These are phyloP conservation scores for Sinopyrophorus schimmeli DNA, from an alignment of 2,888 invertebrate species.

Conservation along the genomic window DNA sequence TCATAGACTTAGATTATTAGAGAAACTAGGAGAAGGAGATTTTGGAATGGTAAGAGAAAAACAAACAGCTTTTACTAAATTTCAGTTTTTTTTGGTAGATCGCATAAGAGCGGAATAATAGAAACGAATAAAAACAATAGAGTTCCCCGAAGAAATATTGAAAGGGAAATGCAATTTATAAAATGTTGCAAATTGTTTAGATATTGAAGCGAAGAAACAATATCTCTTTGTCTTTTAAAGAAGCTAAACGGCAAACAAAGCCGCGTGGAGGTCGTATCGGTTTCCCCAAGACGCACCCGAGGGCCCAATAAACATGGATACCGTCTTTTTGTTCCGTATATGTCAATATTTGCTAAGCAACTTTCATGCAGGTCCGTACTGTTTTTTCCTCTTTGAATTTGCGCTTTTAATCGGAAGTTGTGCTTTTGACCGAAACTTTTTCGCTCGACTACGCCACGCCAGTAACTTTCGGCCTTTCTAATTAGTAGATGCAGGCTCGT, in stretches of 20 bases:
- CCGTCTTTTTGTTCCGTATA: conserved; percentile 27
- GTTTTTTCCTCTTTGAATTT: no score
- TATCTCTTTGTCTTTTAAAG: conserved; percentile 22
- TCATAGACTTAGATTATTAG: conserved; percentile 79
- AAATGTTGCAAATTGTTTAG: conserved; percentile 24
- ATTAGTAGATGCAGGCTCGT: no score
- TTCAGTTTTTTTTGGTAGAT: not conserved
- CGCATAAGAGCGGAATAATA: not conserved
- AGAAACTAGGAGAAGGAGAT: conserved; percentile 85
- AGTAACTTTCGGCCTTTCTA: no score
- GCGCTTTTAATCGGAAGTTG: no score
- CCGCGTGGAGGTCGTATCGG: conserved; percentile 35
- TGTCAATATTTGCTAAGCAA: conserved; percentile 39
- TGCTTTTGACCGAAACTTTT: no score
- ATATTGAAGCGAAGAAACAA: conserved; percentile 20
- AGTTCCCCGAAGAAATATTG: conserved; percentile 9
- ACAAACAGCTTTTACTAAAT: no score
- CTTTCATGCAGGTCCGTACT: not conserved
- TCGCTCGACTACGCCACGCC: no score
- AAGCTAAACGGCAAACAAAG: conserved; percentile 31
- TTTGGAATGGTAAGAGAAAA: conserved; percentile 79
- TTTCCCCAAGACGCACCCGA: conserved; percentile 37
- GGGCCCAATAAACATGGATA: conserved; percentile 36
- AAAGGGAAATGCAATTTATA: conserved; percentile 17
- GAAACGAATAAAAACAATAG: conserved; percentile 1